Evolutionary conservation across 2,888 invertebrate genomes (phyloP), one percentile per base, ranked within the genome.

Genomic region (Tupiocoris notatus): DNA sequence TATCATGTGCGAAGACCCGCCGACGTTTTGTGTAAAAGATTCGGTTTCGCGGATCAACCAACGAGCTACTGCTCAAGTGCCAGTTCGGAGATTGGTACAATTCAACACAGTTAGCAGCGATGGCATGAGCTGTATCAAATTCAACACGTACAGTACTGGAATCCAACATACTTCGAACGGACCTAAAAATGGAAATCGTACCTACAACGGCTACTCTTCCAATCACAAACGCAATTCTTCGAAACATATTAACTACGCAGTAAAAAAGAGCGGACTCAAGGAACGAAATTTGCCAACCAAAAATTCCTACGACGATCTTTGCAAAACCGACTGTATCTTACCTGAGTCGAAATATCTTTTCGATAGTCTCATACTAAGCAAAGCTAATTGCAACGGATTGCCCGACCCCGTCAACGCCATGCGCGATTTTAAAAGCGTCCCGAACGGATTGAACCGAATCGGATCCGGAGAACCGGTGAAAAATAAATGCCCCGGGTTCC

Each of bases 1-100:
- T 7, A 62, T 39, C 61, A 75, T 75, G 75, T 75, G 75, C 75
- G 75, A 75, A 25, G 75, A 75, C 25, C 73, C 73, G 62, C 73
- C 73, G 18, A 25, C 62, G 20, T 20, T 20, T 6, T 59, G 58
- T 59, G 70, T 70, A 7, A 23, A 58, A 25, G 24, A 58, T 17
- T 70, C 70, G 25, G 58, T 75, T 9, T 57, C 59, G 57, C 65
- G 61, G 23, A 65, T 75, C 59, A 66, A 39, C 58, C 58, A 25
- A 7, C 22, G 24, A 7, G 25, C 65, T 0, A 66, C 75, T 9
- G 24, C 58, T 2, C 65, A 75, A 66, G 54, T 62, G 20, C 73
- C 73, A 20, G 18, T 12, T n/a, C 20, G 63, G n/a, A 9, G 73
- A 18, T n/a, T 75, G 24, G 75, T 75, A n/a, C 65, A 75, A 25